Evolutionary conservation across 1,140 invertebrate genomes (phyloP), one percentile per base, ranked within the genome.

Genomic region (Zaprionus tsacasi): DNA sequence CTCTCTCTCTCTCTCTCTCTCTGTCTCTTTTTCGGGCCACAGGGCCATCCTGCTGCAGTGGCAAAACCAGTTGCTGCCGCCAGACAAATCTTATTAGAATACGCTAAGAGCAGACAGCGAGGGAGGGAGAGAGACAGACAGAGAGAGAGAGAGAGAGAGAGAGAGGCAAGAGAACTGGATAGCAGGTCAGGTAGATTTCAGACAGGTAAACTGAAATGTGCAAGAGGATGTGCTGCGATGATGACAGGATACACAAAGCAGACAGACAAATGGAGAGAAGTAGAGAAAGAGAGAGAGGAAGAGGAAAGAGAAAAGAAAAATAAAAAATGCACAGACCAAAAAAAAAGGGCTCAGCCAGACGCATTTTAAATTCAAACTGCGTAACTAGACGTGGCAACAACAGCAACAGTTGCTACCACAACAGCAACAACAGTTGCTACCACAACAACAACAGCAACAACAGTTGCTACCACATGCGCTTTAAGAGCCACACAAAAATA

Each of bases 81-180:
- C 65, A 73, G 70, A 73, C 69, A 88, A 88, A 88, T 87, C 83
- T 83, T 82, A 87, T 87, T 88, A 88, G 85, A 88, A 88, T 83
- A 82, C 38, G 50, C 27, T 50, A n/a, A 36, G 40, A 25, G 50
- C 13, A 36, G 15, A 35, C 21, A 12, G 6, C 8, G 25, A 15
- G 10, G 56, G 15, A 40, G 15, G 13, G 3, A 17, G 12, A 38
- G n/a, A 67, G 52, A 38, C 13, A 25, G 40, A 36, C 35, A 11
- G 52, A 38, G 15, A 17, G 40, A 43, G 40, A 11, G n/a, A 36
- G 8, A 68, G 57, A 7, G 3, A 2, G 27, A 54, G 33, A 45
- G 40, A 25, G 56, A 48, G 36, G 38, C 10, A 3, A n/a, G 0
- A 13, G 17, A 35, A 35, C 13, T n/a, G 67, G 36, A 35, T 63